Conservation (phyloP, 1,140 invertebrate species). For the Saccostrea glomerata region DNA sequence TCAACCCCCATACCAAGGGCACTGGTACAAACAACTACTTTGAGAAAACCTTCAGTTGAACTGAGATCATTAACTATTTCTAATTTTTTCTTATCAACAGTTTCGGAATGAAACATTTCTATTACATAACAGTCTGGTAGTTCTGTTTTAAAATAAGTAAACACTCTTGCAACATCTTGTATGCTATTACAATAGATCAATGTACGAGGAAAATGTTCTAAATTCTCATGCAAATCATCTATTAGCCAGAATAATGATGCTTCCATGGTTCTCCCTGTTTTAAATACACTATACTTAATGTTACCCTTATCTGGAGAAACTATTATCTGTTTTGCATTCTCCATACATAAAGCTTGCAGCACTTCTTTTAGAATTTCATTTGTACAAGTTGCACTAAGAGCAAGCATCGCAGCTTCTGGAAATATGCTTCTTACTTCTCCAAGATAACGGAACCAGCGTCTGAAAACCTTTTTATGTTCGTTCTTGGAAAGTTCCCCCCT, state of each 20-base stretch:
- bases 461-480: background rate
- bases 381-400: no score
- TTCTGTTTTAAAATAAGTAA: background rate
- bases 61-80: background rate
- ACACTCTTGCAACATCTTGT: background rate
- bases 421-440: no score
- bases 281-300: background rate
- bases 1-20: conserved; percentile 44
- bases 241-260: background rate
- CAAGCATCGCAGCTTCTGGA: no score
- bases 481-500: conserved; percentile 38
- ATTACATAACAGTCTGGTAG: background rate
- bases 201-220: background rate
- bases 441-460: no score
- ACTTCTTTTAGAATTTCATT: no score
- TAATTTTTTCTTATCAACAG: background rate
- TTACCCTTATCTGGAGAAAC: background rate
- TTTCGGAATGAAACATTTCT: background rate
- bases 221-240: background rate
- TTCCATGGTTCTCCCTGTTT: background rate
- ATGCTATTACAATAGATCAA: background rate
- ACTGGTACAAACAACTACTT: conserved; percentile 44
- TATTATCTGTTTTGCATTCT: background rate
- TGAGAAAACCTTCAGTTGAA: background rate
- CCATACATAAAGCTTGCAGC: no score